Percentiles rank a stretch among this genome's conserved stretches.
phyloP scores from a whole-genome alignment of 2,113 vertebrate species.

The Nesoenas mayeri region DNA sequence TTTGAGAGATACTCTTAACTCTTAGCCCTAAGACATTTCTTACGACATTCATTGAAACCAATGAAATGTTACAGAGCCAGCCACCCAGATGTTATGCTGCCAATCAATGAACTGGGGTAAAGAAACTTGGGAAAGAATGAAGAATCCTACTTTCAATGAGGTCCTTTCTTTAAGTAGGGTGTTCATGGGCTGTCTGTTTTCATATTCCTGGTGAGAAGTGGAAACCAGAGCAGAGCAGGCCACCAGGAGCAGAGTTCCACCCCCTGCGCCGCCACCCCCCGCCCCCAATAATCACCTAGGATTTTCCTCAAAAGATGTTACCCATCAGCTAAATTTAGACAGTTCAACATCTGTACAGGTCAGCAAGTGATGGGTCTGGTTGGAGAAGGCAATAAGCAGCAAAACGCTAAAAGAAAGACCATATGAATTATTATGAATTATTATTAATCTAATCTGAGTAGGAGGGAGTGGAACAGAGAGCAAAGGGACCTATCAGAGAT shows the following conservation, averaged over 20 bases:
- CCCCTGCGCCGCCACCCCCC: too few species aligned
- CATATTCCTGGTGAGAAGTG: not conserved
- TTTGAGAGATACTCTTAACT: not conserved
- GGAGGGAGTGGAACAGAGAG: not conserved
- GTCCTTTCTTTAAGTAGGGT: not conserved
- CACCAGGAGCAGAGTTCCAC: not conserved
- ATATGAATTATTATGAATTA: not conserved
- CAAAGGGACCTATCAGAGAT: accelerated
- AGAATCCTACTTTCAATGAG: not conserved
- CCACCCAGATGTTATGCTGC: not conserved
- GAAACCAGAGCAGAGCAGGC: not conserved
- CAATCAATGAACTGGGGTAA: not conserved
- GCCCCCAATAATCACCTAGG: not conserved
- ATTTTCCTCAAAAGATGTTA: not conserved
- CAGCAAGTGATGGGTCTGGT: not conserved
- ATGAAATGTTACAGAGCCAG: not conserved
- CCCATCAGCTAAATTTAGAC: not conserved
- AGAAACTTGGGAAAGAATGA: not conserved
- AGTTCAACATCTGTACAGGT: not conserved
- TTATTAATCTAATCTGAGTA: not conserved
- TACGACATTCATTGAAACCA: not conserved
- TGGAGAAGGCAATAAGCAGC: not conserved
- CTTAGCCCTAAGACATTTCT: not conserved
- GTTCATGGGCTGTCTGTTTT: not conserved
- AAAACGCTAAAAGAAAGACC: not conserved